Percentiles rank a stretch among this genome's conserved stretches.
Evolutionary conservation across 2,888 invertebrate species (phyloP).

Genomic region (Euplagia quadripunctaria): DNA sequence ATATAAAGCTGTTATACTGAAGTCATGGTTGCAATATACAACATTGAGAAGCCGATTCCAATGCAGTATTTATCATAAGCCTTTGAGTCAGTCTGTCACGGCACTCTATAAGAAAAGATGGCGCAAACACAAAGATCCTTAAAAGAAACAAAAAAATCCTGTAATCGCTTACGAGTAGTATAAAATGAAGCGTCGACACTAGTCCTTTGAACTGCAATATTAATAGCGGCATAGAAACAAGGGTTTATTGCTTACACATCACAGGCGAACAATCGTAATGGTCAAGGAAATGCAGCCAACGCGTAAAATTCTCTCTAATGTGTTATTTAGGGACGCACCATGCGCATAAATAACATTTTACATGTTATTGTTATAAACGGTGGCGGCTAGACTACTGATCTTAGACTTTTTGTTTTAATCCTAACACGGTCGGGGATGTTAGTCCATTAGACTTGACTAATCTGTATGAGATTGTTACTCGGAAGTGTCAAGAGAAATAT

Average conservation of each 20-base stretch:
- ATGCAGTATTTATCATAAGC: slow-evolving; percentile 5
- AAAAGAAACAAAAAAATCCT: slow-evolving; percentile 42
- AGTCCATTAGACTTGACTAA: not conserved
- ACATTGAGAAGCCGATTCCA: not conserved
- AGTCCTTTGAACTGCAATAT: slow-evolving; percentile 68
- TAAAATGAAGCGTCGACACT: slow-evolving; percentile 55
- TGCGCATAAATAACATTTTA: slow-evolving; percentile 44
- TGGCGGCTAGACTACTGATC: slow-evolving; percentile 28
- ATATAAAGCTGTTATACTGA: not conserved
- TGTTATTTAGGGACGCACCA: slow-evolving; percentile 51
- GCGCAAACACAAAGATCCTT: slow-evolving; percentile 23
- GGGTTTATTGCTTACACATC: slow-evolving; percentile 67
- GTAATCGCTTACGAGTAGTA: slow-evolving; percentile 44
- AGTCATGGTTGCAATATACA: not conserved
- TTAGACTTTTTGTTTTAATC: slow-evolving; percentile 25
- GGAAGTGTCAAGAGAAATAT: too few species aligned
- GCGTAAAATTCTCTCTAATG: slow-evolving; percentile 64
- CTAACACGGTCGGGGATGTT: not conserved
- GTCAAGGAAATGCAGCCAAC: slow-evolving; percentile 63
- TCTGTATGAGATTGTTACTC: not conserved
- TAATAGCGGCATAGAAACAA: slow-evolving; percentile 61
- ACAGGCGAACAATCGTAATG: slow-evolving; percentile 67
- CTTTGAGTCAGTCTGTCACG: slow-evolving; percentile 15
- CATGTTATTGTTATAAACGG: slow-evolving; percentile 46
- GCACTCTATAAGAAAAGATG: slow-evolving; percentile 16